Evolutionary conservation across 2,888 invertebrate genomes (phyloP).

Genomic region (Drosophila paranaensis): DNA sequence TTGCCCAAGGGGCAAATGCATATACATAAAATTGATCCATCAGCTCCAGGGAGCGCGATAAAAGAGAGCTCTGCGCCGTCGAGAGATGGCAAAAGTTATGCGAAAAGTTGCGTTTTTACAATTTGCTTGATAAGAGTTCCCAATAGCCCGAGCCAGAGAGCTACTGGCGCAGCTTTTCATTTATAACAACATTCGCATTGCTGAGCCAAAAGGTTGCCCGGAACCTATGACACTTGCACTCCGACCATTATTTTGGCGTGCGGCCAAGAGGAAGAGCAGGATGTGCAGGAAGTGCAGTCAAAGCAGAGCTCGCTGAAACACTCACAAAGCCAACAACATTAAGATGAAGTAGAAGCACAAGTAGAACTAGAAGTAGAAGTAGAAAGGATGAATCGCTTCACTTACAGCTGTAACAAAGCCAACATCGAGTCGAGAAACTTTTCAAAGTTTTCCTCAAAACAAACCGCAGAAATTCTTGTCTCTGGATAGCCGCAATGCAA

Average conservation of each 20-base stretch:
- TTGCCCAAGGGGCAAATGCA: constrained; percentile 8
- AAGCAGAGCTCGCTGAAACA: constrained; percentile 13
- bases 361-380: constrained; percentile 1
- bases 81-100: constrained; percentile 28
- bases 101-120: constrained; percentile 33
- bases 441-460: constrained; percentile 46
- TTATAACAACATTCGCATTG: constrained; percentile 31
- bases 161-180: constrained; percentile 16
- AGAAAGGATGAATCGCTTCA: constrained; percentile 22
- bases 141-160: constrained; percentile 11
- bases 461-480: constrained; percentile 56
- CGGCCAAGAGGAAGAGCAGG: constrained; percentile 22
- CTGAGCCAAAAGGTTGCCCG: constrained; percentile 34
- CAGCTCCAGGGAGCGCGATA: constrained; percentile 20
- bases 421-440: constrained; percentile 45
- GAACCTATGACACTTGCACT: constrained; percentile 43
- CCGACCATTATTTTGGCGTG: constrained; percentile 36
- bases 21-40: constrained; percentile 14
- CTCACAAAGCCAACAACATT: constrained; percentile 8
- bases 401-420: constrained; percentile 25
- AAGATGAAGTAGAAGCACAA: not conserved
- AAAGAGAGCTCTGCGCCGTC: constrained; percentile 6
- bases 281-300: not conserved
- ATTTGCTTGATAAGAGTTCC: constrained; percentile 34
- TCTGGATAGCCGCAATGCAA: constrained; percentile 69